Conservation (phyloP, 2,113 vertebrate species). For the Sapayoa aenigma region DNA sequence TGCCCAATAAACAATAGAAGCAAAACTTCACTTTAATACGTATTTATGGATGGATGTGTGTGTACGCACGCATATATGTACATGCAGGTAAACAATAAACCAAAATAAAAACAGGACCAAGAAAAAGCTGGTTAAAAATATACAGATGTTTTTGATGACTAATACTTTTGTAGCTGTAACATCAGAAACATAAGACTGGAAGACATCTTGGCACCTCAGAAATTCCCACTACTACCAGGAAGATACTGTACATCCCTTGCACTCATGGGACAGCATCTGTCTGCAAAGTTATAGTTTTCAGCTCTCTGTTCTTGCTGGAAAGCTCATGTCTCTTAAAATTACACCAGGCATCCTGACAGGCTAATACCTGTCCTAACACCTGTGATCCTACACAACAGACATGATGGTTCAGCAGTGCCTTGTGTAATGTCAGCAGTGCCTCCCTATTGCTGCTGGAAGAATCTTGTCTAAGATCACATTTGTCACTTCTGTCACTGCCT, state of each 20-base stretch:
- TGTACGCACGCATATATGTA: not conserved
- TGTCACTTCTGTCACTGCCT: not conserved
- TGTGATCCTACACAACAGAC: not conserved
- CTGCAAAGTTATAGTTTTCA: not conserved
- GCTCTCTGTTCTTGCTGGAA: not conserved
- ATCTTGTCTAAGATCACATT: not conserved
- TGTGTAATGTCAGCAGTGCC: not conserved
- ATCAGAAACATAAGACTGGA: not conserved
- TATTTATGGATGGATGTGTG: not conserved
- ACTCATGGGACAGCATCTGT: not conserved
- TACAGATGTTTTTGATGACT: not conserved
- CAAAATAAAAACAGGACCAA: not conserved
- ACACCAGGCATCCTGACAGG: not conserved
- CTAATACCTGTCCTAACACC: not conserved
- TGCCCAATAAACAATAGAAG: not conserved
- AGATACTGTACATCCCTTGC: fast-evolving
- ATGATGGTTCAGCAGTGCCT: not conserved
- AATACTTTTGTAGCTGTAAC: not conserved
- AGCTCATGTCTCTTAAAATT: not conserved
- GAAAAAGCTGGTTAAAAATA: not conserved
- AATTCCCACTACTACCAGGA: not conserved
- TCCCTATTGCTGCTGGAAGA: not conserved
- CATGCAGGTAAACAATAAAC: not conserved
- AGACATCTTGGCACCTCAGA: not conserved
- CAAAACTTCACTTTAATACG: not conserved